Conservation (phyloP, 2,888 invertebrate genomes). For the Eristalinus aeneus region DNA sequence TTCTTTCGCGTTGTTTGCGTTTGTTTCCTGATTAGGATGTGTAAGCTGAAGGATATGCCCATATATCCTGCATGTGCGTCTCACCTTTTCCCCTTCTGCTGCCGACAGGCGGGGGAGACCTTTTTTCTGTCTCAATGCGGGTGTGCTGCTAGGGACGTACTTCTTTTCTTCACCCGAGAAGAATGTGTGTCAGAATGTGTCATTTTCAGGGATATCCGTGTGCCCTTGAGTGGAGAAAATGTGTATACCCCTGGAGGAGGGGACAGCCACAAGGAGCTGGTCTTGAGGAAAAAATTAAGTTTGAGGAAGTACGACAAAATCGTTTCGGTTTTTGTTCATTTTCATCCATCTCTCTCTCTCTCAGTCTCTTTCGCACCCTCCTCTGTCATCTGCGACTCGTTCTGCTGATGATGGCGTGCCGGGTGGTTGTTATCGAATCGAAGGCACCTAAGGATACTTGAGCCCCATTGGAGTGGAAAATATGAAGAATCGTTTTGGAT, state of each 20-base stretch:
- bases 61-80: constrained; percentile 17
- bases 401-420: neutral
- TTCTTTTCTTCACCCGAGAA: neutral
- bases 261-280: neutral
- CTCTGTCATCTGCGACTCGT: neutral
- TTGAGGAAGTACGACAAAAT: constrained; percentile 28
- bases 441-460: constrained; percentile 15
- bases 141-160: neutral
- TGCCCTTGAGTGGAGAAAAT: constrained; percentile 27
- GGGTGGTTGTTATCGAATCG: neutral
- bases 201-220: constrained; percentile 31
- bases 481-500: constrained; percentile 28
- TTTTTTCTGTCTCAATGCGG: neutral
- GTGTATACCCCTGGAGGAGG: neutral
- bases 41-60: constrained; percentile 47
- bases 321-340: neutral
- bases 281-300: constrained; percentile 17
- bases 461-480: constrained; percentile 33
- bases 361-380: neutral
- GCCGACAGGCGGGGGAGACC: neutral
- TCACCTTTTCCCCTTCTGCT: constrained; percentile 6
- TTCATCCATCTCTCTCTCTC: neutral
- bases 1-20: neutral
- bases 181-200: constrained; percentile 35
- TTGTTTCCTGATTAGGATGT: constrained; percentile 50